Conservation (phyloP, 2,888 invertebrate genomes). For the Opisthograptis luteolata region DNA sequence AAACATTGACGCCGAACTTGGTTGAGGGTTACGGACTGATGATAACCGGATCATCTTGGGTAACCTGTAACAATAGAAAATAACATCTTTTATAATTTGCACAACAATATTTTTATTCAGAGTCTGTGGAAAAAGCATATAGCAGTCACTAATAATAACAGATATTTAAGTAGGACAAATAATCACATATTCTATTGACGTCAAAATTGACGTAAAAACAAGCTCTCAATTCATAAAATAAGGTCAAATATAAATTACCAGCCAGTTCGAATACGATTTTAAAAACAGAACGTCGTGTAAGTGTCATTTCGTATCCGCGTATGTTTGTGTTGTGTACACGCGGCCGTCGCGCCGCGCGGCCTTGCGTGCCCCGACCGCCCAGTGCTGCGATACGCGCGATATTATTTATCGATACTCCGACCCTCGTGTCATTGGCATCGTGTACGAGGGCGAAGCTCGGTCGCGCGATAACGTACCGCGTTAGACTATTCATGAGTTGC, state of each 20-base stretch:
- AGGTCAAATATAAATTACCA: slow-evolving; percentile 13
- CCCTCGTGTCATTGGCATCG: slow-evolving; percentile 79
- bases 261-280: slow-evolving; percentile 46
- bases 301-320: slow-evolving; percentile 36
- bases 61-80: slow-evolving; percentile 63
- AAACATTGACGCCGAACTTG: slow-evolving; percentile 32
- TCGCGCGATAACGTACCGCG: slow-evolving; percentile 62
- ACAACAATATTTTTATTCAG: neutral
- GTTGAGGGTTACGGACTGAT: slow-evolving; percentile 45
- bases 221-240: slow-evolving; percentile 52
- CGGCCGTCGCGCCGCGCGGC: slow-evolving; percentile 68
- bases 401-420: slow-evolving; percentile 70
- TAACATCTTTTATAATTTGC: slow-evolving; percentile 2
- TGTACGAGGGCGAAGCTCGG: slow-evolving; percentile 70
- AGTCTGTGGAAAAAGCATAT: too few relatives aligned
- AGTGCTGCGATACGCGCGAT: slow-evolving; percentile 69
- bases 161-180: too few relatives aligned
- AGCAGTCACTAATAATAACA: too few relatives aligned
- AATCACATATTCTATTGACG: too few relatives aligned
- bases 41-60: slow-evolving; percentile 68
- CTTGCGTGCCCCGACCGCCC: slow-evolving; percentile 63
- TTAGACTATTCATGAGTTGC: slow-evolving; percentile 51
- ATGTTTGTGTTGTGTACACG: slow-evolving; percentile 55
- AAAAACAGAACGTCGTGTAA: slow-evolving; percentile 30
- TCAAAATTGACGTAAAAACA: neutral